Evolutionary conservation across 2,113 vertebrate species (phyloP).

Genomic region (Alaudala cheleensis): DNA sequence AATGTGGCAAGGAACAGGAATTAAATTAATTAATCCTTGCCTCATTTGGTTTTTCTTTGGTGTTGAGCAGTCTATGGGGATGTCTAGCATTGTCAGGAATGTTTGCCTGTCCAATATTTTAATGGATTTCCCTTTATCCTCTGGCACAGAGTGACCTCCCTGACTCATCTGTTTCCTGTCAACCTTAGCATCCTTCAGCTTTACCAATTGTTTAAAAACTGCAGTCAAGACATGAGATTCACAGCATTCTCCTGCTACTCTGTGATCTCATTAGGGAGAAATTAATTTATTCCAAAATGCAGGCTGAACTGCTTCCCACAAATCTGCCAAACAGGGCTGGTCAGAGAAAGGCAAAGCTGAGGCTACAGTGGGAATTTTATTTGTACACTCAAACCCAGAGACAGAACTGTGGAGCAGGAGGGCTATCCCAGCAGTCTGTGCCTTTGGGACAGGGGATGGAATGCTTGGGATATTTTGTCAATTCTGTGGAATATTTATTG

Average conservation of each 20-base stretch:
- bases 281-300: neutral
- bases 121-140: neutral
- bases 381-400: neutral
- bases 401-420: neutral
- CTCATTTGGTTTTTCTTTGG: neutral
- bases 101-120: neutral
- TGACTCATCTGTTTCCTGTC: slow-evolving; percentile 14
- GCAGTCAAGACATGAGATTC: neutral
- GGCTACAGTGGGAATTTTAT: neutral
- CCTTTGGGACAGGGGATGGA: neutral
- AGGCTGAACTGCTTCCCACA: neutral
- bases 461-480: neutral
- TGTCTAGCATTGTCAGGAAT: neutral
- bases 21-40: neutral
- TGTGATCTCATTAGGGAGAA: neutral
- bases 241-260: neutral
- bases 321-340: neutral
- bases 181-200: neutral
- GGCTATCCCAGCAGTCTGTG: neutral
- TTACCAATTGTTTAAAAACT: neutral
- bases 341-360: neutral
- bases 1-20: neutral
- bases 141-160: neutral
- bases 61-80: neutral
- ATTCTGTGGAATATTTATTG: neutral